phyloP scores from a whole-genome alignment of 2,888 invertebrate species.

The Xestia ashworthii region DNA sequence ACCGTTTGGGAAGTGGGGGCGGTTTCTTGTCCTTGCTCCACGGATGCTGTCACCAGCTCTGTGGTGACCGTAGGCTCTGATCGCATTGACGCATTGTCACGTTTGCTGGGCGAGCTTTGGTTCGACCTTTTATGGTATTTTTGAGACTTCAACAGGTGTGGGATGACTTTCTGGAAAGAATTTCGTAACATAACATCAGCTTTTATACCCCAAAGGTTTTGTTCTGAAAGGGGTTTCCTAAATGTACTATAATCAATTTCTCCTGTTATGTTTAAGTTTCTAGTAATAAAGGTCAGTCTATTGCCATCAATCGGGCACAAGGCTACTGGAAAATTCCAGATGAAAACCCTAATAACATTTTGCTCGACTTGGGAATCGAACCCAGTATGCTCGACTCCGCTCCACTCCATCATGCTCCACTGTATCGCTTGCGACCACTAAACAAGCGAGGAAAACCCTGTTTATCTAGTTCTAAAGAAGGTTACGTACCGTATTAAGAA shows the following conservation, averaged over 20 bases:
- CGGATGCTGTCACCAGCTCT: conserved; percentile 83
- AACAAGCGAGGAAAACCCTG: not conserved
- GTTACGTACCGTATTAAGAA: not conserved
- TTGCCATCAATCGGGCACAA: not conserved
- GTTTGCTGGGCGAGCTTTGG: conserved; percentile 77
- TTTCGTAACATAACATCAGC: not conserved
- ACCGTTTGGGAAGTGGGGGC: conserved; percentile 77
- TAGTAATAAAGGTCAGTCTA: not conserved
- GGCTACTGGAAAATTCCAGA: not conserved
- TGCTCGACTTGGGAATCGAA: not conserved
- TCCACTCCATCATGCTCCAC: not conserved
- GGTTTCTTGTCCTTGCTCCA: conserved; percentile 80
- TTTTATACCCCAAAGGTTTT: not conserved
- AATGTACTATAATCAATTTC: not conserved
- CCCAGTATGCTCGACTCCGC: not conserved
- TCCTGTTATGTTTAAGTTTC: not conserved
- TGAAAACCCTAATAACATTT: not conserved
- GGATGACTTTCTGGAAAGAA: conserved; percentile 82
- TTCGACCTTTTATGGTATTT: conserved; percentile 72
- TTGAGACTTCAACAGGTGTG: conserved; percentile 77
- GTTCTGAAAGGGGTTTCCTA: not conserved
- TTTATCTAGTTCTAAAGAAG: not conserved
- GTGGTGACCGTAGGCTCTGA: conserved; percentile 85
- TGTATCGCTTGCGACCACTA: not conserved
- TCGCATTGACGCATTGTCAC: conserved; percentile 77